Evolutionary conservation across 2,888 invertebrate genomes (phyloP), one percentile per base, ranked within the genome.

Genomic region (Caenorhabditis sp.): DNA sequence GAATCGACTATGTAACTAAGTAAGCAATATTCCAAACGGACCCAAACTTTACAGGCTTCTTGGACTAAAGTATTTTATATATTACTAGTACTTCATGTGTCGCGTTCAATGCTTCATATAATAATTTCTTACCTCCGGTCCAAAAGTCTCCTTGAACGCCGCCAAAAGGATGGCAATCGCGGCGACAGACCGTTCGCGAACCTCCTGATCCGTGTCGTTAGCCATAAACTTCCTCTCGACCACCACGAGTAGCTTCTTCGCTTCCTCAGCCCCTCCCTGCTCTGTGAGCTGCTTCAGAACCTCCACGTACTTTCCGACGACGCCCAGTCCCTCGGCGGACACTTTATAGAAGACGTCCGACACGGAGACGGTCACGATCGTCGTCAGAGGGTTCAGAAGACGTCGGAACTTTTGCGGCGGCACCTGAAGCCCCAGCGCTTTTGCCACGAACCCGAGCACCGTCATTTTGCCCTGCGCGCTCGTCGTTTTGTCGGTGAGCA

Each of bases 141-240:
- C 91, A 56, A 96, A 90, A 83, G 93, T 93, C 90, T 96, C 95
- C 0, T 96, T 96, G 83, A 97, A 93, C 90, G 95, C 95, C 75
- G 95, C 94, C 53, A 98, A 93, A 55, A 97, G 93, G 90, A 26
- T 32, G 13, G 62, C 68, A n/a, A 93, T 95, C 95, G 86, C 97
- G 95, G 95, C 94, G 79, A 99, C 98, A 9, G 99, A 96, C 24
- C 96, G 92, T 89, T 99, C 99, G 90, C 99, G 98, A 0, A 99
- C 98, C 91, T 99, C 99, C 81, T 86, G 98, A 91, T 99, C 99
- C 89, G 98, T 96, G 89, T 99, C 98, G 0, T 96, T 94, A 32
- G 97, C 95, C 86, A 93, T 93, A 39, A 99, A 92, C 71, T 96
- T 93, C 73, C 93, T 92, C 83, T 96, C 90, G 0, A 95, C 95